phyloP scores from a whole-genome alignment of 2,888 invertebrate species.

The Agelastica alni region DNA sequence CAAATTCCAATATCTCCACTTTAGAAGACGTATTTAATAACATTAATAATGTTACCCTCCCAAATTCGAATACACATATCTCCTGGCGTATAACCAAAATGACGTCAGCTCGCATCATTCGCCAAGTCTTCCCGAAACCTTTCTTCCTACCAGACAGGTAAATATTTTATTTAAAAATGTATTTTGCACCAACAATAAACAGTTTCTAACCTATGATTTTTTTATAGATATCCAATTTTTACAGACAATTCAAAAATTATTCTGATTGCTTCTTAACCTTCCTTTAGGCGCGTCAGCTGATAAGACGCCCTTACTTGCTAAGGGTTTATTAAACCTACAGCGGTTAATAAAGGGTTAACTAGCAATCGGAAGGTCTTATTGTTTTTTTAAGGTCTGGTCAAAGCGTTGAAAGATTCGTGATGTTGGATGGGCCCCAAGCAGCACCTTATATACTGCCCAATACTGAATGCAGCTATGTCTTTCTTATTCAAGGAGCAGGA shows the following conservation, averaged over 20 bases:
- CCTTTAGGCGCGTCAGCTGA: too few species aligned
- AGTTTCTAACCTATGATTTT: too few species aligned
- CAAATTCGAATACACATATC: constrained; percentile 45
- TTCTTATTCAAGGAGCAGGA: constrained; percentile 74
- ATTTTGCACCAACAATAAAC: too few species aligned
- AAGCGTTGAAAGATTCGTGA: constrained; percentile 72
- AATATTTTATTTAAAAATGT: too few species aligned
- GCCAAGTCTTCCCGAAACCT: constrained; percentile 75
- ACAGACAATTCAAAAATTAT: too few species aligned
- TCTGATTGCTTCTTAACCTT: too few species aligned
- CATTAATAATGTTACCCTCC: constrained; percentile 34
- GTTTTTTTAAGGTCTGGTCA: constrained; percentile 74
- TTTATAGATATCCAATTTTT: too few species aligned
- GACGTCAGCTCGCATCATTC: constrained; percentile 70
- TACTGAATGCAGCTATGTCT: constrained; percentile 81
- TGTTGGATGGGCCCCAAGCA: constrained; percentile 74
- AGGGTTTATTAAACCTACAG: too few species aligned
- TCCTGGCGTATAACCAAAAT: constrained; percentile 79
- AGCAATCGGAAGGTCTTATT: too few species aligned
- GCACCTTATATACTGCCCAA: constrained; percentile 72
- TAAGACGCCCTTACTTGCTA: too few species aligned
- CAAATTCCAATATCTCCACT: constrained; percentile 39
- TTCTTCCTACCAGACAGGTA: constrained; percentile 60
- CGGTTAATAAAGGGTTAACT: too few species aligned
- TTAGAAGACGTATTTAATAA: constrained; percentile 43